Conservation (phyloP, 2,113 vertebrate species). For the Harpagus bidentatus region DNA sequence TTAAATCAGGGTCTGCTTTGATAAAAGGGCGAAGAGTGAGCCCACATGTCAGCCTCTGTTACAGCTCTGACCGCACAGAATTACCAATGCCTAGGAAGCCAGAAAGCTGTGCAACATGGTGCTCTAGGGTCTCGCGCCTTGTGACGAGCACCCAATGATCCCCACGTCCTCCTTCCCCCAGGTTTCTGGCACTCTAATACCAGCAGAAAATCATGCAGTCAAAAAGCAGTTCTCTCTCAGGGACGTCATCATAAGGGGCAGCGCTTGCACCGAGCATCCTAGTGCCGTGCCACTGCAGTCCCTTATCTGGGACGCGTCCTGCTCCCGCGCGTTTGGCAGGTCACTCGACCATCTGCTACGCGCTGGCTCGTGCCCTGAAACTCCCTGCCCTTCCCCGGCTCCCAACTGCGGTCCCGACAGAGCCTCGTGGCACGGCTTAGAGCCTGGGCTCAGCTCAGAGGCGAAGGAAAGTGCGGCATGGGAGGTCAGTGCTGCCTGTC, state of each 20-base stretch:
- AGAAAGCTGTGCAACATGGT: fast-evolving
- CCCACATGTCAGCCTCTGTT: fast-evolving
- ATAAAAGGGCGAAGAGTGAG: not conserved
- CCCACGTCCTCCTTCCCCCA: not conserved
- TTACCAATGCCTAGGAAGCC: not conserved
- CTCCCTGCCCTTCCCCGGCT: not conserved
- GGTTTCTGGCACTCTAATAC: not conserved
- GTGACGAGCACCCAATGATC: not conserved
- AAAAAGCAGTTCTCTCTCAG: not conserved
- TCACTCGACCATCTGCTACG: not conserved
- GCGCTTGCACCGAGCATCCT: not conserved
- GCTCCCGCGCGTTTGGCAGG: not conserved
- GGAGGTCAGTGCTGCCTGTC: not conserved
- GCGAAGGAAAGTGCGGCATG: fast-evolving
- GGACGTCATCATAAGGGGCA: not conserved
- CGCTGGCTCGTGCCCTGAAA: not conserved
- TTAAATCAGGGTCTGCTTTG: not conserved
- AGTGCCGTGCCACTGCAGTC: not conserved
- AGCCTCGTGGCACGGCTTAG: not conserved
- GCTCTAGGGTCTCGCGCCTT: not conserved
- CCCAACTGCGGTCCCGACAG: fast-evolving
- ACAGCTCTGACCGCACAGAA: not conserved
- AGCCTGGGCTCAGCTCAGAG: not conserved
- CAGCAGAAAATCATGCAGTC: not conserved
- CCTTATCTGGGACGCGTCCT: not conserved